These are phyloP conservation scores for Taenaris catops DNA, from an alignment of 2,888 invertebrate genomes.

Conservation along the genomic window DNA sequence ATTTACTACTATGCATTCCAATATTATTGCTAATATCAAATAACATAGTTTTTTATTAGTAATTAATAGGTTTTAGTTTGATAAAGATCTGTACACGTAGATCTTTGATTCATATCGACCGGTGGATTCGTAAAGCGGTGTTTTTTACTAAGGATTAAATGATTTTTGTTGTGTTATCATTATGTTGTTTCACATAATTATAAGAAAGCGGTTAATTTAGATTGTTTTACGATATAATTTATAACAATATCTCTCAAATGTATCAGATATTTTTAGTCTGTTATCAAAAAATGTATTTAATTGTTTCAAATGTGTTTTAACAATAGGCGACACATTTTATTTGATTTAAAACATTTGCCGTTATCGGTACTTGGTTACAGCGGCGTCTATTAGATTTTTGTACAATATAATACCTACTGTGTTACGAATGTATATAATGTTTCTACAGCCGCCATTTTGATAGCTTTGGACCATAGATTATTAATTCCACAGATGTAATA, in stretches of 20 bases:
- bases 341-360: no score
- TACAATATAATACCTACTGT: no score
- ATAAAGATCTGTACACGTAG: conserved; percentile 4
- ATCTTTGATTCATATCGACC: conserved; percentile 2
- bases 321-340: no score
- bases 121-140: conserved; percentile 4
- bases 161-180: not conserved
- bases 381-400: no score
- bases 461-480: no score
- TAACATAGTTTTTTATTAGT: not conserved
- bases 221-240: conserved; percentile 5
- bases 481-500: no score
- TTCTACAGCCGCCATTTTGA: no score
- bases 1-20: no score
- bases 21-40: not conserved
- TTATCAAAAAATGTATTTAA: not conserved
- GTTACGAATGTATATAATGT: no score
- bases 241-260: conserved; percentile 8
- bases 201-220: conserved; percentile 4
- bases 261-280: conserved; percentile 6
- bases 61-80: conserved; percentile 4
- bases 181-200: conserved; percentile 4
- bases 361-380: no score
- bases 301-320: no score
- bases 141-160: conserved; percentile 2